A percentile compares a stretch with the other conserved stretches of the same genome.
Conservation (phyloP, 1,140 invertebrate genomes). For the Macrosteles quadrilineatus region DNA sequence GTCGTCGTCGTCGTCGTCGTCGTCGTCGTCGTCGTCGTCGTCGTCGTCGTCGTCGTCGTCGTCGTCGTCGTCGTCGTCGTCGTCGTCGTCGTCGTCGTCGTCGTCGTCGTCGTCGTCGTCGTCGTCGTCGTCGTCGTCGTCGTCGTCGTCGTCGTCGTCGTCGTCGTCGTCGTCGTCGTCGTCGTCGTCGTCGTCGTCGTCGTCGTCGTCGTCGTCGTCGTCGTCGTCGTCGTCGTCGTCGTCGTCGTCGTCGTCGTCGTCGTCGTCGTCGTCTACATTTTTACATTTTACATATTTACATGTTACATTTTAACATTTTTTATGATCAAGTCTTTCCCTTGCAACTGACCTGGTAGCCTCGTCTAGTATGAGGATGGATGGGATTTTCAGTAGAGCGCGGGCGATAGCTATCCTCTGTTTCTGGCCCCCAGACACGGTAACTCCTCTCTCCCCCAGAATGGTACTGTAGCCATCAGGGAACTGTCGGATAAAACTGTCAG, state of each 20-base stretch:
- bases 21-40: slow-evolving; percentile 4
- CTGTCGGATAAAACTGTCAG: too few species aligned
- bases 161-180: slow-evolving; percentile 21
- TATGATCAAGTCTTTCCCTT: too few species aligned
- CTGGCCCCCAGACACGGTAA: too few species aligned
- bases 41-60: slow-evolving; percentile 6
- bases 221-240: slow-evolving; percentile 20
- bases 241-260: background rate
- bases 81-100: slow-evolving; percentile 6
- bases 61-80: background rate
- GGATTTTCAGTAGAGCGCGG: too few species aligned
- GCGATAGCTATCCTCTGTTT: too few species aligned
- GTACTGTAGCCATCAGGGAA: too few species aligned
- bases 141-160: slow-evolving; percentile 14
- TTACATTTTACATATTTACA: too few species aligned
- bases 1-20: background rate
- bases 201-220: slow-evolving; percentile 21
- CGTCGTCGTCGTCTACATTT: too few species aligned
- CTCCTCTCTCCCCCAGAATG: too few species aligned
- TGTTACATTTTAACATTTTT: too few species aligned
- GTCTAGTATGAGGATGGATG: too few species aligned
- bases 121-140: slow-evolving; percentile 21
- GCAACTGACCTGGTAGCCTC: too few species aligned
- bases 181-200: background rate
- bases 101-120: slow-evolving; percentile 1